phyloP scores from a whole-genome alignment of 2,888 invertebrate species.

The Eupithecia subfuscata region DNA sequence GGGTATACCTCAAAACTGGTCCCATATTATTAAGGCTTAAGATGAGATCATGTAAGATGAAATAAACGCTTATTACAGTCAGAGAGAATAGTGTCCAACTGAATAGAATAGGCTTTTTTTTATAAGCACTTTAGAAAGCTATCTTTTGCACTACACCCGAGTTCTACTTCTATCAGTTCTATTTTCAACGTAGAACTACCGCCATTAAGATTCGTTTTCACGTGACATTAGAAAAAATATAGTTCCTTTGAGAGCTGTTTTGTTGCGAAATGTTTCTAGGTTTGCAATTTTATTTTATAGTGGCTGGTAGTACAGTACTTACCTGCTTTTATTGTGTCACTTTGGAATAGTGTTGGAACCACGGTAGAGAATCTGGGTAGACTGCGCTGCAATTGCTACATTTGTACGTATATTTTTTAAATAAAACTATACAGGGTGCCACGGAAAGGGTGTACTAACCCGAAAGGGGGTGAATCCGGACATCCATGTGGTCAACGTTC shows the following conservation, averaged over 20 bases:
- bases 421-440: neutral
- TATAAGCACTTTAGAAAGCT: neutral
- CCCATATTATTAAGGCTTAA: too few species aligned
- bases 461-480: too few species aligned
- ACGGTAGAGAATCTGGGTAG: neutral
- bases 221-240: conserved; percentile 52
- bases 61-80: too few species aligned
- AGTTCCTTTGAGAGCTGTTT: conserved; percentile 46
- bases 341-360: neutral
- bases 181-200: conserved; percentile 32
- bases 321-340: conserved; percentile 1
- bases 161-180: conserved; percentile 24
- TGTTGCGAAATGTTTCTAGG: conserved; percentile 24
- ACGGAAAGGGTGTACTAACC: too few species aligned
- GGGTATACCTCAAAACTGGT: too few species aligned
- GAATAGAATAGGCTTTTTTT: neutral
- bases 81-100: neutral
- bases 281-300: conserved; percentile 32
- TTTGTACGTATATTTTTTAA: neutral
- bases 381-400: neutral
- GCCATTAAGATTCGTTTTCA: conserved; percentile 57
- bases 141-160: neutral
- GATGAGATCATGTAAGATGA: too few species aligned
- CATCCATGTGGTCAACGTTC: too few species aligned
- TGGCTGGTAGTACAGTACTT: conserved; percentile 4